Base-by-base conservation (phyloP, 2,888 invertebrate genomes). In the Ophioninae sp. region DNA sequence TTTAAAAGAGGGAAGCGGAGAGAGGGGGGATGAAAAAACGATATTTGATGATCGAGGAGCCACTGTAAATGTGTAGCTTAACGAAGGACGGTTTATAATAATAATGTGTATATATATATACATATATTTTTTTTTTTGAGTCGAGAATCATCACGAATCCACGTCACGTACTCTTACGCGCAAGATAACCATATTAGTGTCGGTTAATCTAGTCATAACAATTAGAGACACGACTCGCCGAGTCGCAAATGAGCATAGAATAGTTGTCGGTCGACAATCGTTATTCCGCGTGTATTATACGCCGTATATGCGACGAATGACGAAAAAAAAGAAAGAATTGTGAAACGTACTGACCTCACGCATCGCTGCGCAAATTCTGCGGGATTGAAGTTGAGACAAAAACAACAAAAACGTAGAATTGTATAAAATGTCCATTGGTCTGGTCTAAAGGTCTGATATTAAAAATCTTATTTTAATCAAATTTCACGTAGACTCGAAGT, bases 171-270 rank as follows among this genome's bases (percentile, higher is more conserved):
- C 41, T 68, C 80, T 30, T 81, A 84, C 85, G 76, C 86, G 85
- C 86, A 86, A 88, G 87, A 86, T 87, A 86, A 87, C 87, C 88
- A 88, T 89, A 88, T 87, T 85, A 86, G 88, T 84, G 41, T 64
- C 82, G 86, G 85, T 85, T 89, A 87, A 89, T 89, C 89, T 87
- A 88, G 87, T 88, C 86, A 84, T 87, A 86, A 88, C 87, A 88
- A 88, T 87, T 88, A 84, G 84, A 81, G 81, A 79, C 82, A 77
- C 76, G 77, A 67, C 82, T 83, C 84, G 87, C 82, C 79, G 79
- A 73, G 76, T 65, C 75, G 71, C 71, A 75, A 79, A 79, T 75
- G 81, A 79, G 78, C 74, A 73, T 59, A 37, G 71, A 56, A 74
- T 77, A 71, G 63, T 79, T 79, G 84, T 76, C 64, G 71, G 58